Evolutionary conservation across 2,113 vertebrate species (phyloP).

Genomic region (Sapayoa aenigma): DNA sequence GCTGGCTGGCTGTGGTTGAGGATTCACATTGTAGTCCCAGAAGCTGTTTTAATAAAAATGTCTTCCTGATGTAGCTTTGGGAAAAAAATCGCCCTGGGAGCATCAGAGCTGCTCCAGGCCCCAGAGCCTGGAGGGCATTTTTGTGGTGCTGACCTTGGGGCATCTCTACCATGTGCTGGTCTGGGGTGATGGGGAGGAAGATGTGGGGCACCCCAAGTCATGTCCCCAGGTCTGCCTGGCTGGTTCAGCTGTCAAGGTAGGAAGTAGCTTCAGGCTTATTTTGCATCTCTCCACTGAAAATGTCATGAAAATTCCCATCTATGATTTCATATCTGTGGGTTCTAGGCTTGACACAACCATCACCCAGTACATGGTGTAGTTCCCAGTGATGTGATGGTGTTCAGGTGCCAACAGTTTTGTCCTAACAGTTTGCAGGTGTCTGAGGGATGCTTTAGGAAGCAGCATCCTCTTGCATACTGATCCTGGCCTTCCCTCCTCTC

Average conservation of each 20-base stretch:
- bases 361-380: not conserved
- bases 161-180: not conserved
- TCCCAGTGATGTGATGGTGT: not conserved
- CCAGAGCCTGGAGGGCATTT: not conserved
- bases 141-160: not conserved
- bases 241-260: not conserved
- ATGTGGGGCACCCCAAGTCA: not conserved
- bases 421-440: not conserved
- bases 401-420: not conserved
- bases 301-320: not conserved
- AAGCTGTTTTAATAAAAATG: not conserved
- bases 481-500: not conserved
- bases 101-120: accelerated
- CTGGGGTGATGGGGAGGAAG: not conserved
- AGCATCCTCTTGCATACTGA: accelerated
- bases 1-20: not conserved
- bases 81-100: not conserved
- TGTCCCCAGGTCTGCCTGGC: no score
- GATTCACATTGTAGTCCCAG: not conserved
- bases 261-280: not conserved
- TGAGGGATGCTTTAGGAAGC: accelerated
- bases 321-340: not conserved
- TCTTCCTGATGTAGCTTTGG: not conserved
- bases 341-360: not conserved
- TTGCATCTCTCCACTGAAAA: not conserved